Percentiles rank a stretch among this genome's conserved stretches.
phyloP scores from a whole-genome alignment of 2,797 vertebrate genomes.

The Furcifer pardalis region DNA sequence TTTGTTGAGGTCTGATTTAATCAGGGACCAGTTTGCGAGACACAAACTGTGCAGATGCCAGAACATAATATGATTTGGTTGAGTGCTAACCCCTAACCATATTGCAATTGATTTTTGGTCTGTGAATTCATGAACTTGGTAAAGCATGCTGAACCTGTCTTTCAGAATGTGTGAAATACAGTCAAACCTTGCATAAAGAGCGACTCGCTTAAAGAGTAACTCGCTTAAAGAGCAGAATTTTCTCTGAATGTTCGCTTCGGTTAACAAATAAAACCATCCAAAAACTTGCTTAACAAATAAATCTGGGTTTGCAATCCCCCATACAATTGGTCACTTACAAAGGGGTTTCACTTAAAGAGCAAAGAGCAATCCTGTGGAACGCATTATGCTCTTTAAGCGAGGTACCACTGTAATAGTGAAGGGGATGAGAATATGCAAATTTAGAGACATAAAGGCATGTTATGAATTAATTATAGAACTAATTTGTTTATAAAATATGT shows the following conservation, averaged over 20 bases:
- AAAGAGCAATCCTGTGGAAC: no score
- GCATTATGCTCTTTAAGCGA: no score
- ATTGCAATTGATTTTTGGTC: slow-evolving; percentile 53
- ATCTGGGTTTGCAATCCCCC: no score
- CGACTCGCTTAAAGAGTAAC: no score
- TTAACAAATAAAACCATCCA: no score
- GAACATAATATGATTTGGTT: slow-evolving; percentile 35
- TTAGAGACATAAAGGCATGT: background rate
- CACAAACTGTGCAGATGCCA: slow-evolving; percentile 22
- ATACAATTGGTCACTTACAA: no score
- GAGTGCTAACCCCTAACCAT: slow-evolving; percentile 35
- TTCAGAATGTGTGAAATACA: slow-evolving; percentile 36
- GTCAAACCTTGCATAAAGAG: no score
- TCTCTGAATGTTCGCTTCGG: no score
- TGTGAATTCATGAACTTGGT: slow-evolving; percentile 48
- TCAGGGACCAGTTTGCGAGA: background rate
- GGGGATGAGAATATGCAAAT: slow-evolving; percentile 19
- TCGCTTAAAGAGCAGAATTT: no score
- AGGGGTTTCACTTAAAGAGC: no score
- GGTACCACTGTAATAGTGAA: no score
- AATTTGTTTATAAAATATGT: background rate
- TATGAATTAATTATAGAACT: background rate
- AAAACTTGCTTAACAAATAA: no score
- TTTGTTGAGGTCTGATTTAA: slow-evolving; percentile 28
- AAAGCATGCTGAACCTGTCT: slow-evolving; percentile 44